A percentile compares a stretch with the other conserved stretches of the same genome.
Evolutionary conservation across 2,113 vertebrate genomes (phyloP).

Genomic region (Acanthochromis polyacanthus): DNA sequence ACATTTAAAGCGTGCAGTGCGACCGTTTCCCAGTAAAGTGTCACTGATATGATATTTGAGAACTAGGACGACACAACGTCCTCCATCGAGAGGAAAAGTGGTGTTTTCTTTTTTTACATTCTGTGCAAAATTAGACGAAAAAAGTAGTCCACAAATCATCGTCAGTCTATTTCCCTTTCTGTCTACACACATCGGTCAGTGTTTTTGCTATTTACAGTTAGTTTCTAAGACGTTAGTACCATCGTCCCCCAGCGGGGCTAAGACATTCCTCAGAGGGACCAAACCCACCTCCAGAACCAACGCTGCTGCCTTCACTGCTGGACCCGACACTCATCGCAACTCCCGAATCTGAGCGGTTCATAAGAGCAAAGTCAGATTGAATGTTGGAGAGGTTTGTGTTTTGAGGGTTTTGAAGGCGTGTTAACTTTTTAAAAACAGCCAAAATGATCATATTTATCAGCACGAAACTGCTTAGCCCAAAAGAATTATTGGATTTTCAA

Average conservation of each 20-base stretch:
- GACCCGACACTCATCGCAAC: not conserved
- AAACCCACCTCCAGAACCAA: slow-evolving; percentile 41
- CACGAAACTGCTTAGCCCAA: too few species aligned
- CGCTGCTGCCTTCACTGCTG: not conserved
- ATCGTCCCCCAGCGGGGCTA: slow-evolving; percentile 4
- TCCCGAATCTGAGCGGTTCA: slow-evolving; percentile 4
- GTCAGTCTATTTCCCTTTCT: not conserved
- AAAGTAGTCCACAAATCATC: slow-evolving; percentile 39
- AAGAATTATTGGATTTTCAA: too few species aligned
- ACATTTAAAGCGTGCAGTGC: not conserved
- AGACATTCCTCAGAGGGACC: slow-evolving; percentile 57
- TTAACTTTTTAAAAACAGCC: too few species aligned
- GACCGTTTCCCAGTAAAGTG: not conserved
- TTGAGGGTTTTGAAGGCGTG: too few species aligned
- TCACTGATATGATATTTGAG: slow-evolving; percentile 27
- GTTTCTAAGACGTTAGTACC: slow-evolving; percentile 71
- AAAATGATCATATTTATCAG: too few species aligned
- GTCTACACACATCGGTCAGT: slow-evolving; percentile 18
- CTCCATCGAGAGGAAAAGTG: slow-evolving; percentile 29
- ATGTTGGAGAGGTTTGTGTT: too few species aligned
- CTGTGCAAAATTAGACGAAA: slow-evolving; percentile 75
- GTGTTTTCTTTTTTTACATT: slow-evolving; percentile 68
- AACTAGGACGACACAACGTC: slow-evolving; percentile 11
- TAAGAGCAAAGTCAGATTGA: too few species aligned
- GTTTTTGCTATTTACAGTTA: slow-evolving; percentile 64